phyloP scores from a whole-genome alignment of 2,797 vertebrate species.

The Buceros bicornis region DNA sequence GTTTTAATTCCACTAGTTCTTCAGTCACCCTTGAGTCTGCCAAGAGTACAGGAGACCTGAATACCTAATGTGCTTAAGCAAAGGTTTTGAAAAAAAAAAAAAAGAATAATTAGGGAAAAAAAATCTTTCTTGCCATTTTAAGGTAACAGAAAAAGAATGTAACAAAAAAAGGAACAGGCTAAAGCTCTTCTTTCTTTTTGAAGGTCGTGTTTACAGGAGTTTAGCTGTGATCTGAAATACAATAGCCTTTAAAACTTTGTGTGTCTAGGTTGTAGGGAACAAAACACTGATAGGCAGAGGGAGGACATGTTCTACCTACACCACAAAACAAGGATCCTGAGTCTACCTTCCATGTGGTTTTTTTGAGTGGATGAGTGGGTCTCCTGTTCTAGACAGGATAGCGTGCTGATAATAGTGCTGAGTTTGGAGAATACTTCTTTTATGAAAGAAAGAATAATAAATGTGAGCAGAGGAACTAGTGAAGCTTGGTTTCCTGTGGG shows the following conservation, averaged over 20 bases:
- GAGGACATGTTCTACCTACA: neutral
- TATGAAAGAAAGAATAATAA: neutral
- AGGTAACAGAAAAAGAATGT: neutral
- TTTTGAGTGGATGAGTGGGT: neutral
- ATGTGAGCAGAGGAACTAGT: neutral
- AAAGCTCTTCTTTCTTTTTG: neutral
- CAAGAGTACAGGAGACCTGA: slow-evolving; percentile 2
- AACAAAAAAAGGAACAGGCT: neutral
- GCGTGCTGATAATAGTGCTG: neutral
- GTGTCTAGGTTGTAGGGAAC: neutral
- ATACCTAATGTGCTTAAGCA: slow-evolving; percentile 5
- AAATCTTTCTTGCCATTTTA: neutral
- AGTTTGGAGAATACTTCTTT: neutral
- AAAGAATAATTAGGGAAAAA: neutral
- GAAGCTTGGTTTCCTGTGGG: slow-evolving; percentile 1
- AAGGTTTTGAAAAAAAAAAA: neutral
- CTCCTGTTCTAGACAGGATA: neutral
- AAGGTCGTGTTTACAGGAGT: neutral
- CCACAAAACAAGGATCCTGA: neutral
- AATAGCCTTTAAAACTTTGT: neutral
- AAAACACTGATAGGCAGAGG: neutral
- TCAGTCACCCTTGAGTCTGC: slow-evolving; percentile 18
- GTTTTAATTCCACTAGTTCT: neutral
- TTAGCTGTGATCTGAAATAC: neutral
- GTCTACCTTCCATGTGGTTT: neutral